Conservation (phyloP, 2,113 vertebrate species). For the Halichoeres trimaculatus region DNA sequence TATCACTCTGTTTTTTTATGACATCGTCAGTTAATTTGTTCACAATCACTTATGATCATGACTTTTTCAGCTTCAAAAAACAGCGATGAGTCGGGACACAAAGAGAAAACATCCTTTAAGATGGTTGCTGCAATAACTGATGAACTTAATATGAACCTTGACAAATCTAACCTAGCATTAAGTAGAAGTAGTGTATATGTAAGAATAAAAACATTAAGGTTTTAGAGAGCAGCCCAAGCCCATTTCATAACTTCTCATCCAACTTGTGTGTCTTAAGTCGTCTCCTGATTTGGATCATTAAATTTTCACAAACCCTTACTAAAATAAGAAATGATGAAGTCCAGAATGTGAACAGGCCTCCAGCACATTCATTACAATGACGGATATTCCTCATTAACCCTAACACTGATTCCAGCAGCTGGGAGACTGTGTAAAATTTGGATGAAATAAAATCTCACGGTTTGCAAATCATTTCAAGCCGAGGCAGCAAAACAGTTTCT, state of each 20-base stretch:
- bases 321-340: slow-evolving; percentile 24
- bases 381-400: slow-evolving; percentile 45
- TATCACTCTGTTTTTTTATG: too few relatives aligned
- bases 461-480: too few relatives aligned
- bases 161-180: neutral
- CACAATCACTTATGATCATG: too few relatives aligned
- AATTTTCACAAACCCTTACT: slow-evolving; percentile 40
- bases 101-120: too few relatives aligned
- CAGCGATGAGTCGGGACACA: too few relatives aligned
- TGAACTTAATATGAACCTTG: slow-evolving; percentile 14
- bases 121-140: too few relatives aligned
- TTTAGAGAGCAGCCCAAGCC: neutral
- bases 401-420: too few relatives aligned
- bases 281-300: slow-evolving; percentile 28
- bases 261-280: neutral
- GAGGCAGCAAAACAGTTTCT: too few relatives aligned
- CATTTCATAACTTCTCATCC: neutral
- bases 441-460: too few relatives aligned
- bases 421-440: too few relatives aligned
- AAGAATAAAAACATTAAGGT: neutral
- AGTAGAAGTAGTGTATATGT: neutral
- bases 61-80: too few relatives aligned
- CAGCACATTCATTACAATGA: slow-evolving; percentile 33
- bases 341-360: slow-evolving; percentile 13
- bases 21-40: too few relatives aligned